Conservation (phyloP, 2,113 vertebrate species). For the Ptyas mucosa region DNA sequence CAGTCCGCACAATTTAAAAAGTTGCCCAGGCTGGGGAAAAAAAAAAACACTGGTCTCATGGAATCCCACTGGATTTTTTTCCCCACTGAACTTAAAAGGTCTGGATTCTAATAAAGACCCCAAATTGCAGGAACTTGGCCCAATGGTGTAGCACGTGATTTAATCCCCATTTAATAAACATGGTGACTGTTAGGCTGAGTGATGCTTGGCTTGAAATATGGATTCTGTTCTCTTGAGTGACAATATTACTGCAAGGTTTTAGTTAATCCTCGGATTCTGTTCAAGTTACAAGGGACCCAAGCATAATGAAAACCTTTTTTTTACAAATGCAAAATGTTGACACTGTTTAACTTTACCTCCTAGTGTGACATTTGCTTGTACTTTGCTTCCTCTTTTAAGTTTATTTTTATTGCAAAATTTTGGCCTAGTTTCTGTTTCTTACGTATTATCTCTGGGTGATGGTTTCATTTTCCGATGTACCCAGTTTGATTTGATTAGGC, state of each 20-base stretch:
- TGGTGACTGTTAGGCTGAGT: background rate
- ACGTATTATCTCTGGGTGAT: background rate
- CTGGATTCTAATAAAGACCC: background rate
- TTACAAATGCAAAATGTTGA: background rate
- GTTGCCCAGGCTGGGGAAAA: background rate
- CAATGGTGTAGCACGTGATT: background rate
- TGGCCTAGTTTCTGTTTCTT: background rate
- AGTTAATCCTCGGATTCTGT: background rate
- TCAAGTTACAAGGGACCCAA: background rate
- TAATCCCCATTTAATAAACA: background rate
- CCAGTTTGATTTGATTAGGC: background rate
- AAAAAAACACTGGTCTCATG: background rate
- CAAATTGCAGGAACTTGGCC: background rate
- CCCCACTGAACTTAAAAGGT: background rate
- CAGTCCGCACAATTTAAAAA: background rate
- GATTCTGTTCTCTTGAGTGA: background rate
- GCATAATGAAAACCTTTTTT: background rate
- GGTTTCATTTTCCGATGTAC: background rate
- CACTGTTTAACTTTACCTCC: background rate
- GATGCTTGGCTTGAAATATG: background rate
- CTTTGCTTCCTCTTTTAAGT: background rate
- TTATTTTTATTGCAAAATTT: background rate
- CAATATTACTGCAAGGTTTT: background rate
- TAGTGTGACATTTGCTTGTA: background rate
- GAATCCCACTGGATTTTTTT: background rate